Percentiles rank a stretch among this genome's conserved stretches.
Evolutionary conservation across 2,888 invertebrate genomes (phyloP).

Genomic region (Cataglyphis albicans): DNA sequence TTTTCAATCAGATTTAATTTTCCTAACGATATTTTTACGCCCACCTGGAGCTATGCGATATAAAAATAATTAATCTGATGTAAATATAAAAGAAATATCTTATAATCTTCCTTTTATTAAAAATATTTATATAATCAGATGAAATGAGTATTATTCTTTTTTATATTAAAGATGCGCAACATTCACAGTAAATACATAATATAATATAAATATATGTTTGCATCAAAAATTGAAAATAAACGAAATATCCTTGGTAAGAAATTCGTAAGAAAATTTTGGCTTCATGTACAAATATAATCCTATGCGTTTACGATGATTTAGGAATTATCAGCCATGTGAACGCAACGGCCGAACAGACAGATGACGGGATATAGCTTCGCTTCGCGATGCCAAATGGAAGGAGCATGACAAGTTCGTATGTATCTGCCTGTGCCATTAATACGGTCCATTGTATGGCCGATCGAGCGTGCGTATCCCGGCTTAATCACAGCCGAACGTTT

Average conservation of each 20-base stretch:
- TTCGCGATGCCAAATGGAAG: not conserved
- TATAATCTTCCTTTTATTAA: not conserved
- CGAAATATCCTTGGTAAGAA: not conserved
- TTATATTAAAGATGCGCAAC: not conserved
- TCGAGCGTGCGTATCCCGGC: conserved; percentile 21
- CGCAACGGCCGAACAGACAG: not conserved
- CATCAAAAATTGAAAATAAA: not conserved
- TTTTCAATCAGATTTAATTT: not conserved
- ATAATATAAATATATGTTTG: not conserved
- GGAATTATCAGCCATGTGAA: not conserved
- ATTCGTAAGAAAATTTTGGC: not conserved
- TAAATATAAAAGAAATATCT: not conserved
- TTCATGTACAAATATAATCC: no score
- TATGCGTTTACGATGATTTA: not conserved
- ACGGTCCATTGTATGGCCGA: conserved; percentile 29
- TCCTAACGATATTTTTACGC: not conserved
- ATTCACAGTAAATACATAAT: not conserved
- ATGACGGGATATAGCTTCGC: not conserved
- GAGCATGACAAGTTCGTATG: not conserved
- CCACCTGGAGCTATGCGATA: not conserved
- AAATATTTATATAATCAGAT: not conserved
- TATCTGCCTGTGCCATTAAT: conserved; percentile 18
- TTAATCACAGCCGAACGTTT: conserved; percentile 23
- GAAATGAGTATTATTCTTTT: not conserved
- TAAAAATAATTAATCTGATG: not conserved